Base-by-base conservation (phyloP, 2,797 vertebrate species). In the Dendrocincla fuliginosa region DNA sequence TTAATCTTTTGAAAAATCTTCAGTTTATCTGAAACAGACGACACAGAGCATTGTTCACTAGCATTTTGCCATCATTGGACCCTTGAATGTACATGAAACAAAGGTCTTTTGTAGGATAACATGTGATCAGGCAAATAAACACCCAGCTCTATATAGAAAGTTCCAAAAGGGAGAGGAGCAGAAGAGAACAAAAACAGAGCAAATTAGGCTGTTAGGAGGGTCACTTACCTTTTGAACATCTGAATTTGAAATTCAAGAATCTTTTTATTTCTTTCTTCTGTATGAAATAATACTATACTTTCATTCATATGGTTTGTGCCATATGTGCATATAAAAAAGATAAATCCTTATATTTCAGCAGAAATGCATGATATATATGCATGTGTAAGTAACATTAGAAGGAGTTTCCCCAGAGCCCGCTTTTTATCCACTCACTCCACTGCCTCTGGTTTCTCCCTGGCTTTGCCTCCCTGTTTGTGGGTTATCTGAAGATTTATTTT, bases 401-500 rank as follows among this genome's bases (percentile, higher is more conserved):
- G 46, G 42, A 88, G 65, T 75, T 78, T 95, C 93, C 87, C 91
- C 61, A 93, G 94, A 91, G 91, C 13, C 17, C 1, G 2, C 25
- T 88, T 89, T 93, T 71, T 64, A 93, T 86, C 76, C 57, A 78
- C 68, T 91, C 71, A 69, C 33, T 85, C 73, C 33, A 50, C 49
- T 91, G 76, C 76, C 68, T 91, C 85, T 96, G 76, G 6, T 82
- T 93, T 89, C 83, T 84, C 46, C 61, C 53, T 84, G 61, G 15
- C 84, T 85, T 91, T 91, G 69, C 73, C 42, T 91, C 87, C 65
- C 65, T 86, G 42, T 87, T 89, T 90, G 82, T 84, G 85, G 39
- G 46, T 90, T 95, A 91, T 90, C 57, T 90, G 76, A 95, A 95
- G 91, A 96, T 95, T 96, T 95, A 95, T 95, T 96, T 96, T 81